These are phyloP conservation scores for Corydoras maculifer DNA, from an alignment of 2,113 vertebrate species.

Conservation along the genomic window DNA sequence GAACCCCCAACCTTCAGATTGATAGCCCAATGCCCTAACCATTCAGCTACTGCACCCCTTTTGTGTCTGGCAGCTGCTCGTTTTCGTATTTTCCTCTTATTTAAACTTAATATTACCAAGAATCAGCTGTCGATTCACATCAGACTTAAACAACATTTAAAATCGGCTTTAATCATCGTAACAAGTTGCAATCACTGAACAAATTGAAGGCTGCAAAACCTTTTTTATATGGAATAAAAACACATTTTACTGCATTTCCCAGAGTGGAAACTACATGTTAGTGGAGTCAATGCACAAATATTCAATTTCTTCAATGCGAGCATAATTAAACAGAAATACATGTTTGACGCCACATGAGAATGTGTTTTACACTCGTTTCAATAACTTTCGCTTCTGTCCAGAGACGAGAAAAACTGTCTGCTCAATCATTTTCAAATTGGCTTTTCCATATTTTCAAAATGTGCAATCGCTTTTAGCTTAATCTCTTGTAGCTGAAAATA, in stretches of 20 bases:
- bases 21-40: no score
- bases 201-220: constrained; percentile 26
- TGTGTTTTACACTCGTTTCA: constrained; percentile 5
- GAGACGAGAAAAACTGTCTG: background rate
- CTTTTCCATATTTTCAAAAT: background rate
- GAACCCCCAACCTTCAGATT: no score
- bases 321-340: background rate
- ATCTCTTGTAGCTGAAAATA: background rate
- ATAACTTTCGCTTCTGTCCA: background rate
- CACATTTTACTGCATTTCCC: background rate
- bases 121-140: constrained; percentile 29
- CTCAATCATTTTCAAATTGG: constrained; percentile 5
- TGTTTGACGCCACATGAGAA: no score
- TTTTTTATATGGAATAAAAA: constrained; percentile 10
- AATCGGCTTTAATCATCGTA: constrained; percentile 26
- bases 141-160: constrained; percentile 13
- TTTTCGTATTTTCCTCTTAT: constrained; percentile 3
- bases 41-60: no score
- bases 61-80: background rate
- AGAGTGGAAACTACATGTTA: background rate
- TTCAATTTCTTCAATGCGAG: constrained; percentile 14
- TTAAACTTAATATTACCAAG: constrained; percentile 29
- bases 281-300: constrained; percentile 7
- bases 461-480: background rate
- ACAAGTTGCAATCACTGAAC: constrained; percentile 32